Conservation (phyloP, 2,113 vertebrate species). For the Otolemur garnettii region DNA sequence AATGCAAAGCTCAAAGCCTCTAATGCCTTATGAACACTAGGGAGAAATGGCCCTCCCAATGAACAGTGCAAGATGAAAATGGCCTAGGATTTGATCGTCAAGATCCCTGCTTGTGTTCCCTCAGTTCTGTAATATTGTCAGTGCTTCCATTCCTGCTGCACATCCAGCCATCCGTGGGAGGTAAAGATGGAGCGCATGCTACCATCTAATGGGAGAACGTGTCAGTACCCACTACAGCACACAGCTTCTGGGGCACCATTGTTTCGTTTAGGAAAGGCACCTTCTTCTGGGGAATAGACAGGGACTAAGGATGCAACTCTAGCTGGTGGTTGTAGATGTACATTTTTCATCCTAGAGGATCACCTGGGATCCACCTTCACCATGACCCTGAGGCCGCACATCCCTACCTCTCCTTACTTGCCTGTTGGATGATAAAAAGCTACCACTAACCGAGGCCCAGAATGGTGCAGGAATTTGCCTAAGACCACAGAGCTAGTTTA, state of each 20-base stretch:
- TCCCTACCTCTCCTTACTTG: not conserved
- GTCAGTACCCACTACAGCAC: rapidly evolving
- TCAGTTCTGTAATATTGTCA: not conserved
- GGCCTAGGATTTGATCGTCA: not conserved
- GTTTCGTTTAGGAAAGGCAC: not conserved
- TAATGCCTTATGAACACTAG: conserved; percentile 30
- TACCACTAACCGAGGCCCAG: not conserved
- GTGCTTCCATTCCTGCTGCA: conserved; percentile 38
- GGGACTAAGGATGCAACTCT: not conserved
- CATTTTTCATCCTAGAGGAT: not conserved
- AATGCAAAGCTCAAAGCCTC: conserved; percentile 65
- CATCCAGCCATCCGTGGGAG: not conserved
- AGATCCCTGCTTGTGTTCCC: not conserved
- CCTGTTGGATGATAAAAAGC: not conserved
- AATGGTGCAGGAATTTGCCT: not conserved
- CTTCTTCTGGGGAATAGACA: not conserved
- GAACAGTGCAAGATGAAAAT: conserved; percentile 3
- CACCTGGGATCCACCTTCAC: not conserved
- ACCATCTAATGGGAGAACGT: not conserved
- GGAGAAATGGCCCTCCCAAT: conserved; percentile 53
- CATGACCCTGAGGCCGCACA: not conserved
- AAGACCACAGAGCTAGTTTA: not conserved
- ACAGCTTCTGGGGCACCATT: not conserved
- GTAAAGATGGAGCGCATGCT: not conserved
- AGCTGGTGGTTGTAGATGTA: not conserved